Conservation (phyloP, 2,888 invertebrate species). For the Erebia ligea region DNA sequence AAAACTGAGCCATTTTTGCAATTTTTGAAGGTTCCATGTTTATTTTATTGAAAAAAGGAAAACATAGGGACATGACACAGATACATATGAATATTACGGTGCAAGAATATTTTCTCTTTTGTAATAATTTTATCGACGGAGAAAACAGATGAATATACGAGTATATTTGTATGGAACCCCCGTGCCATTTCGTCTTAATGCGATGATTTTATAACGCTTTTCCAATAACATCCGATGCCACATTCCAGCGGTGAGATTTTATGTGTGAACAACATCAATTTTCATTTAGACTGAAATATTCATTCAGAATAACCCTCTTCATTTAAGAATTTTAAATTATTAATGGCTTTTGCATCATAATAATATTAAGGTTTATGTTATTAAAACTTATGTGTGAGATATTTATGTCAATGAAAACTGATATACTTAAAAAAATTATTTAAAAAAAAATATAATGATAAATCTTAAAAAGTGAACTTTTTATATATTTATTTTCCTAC, state of each 20-base stretch:
- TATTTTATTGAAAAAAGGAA: too few relatives aligned
- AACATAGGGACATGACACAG: too few relatives aligned
- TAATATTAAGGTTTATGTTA: not conserved
- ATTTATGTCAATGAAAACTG: not conserved
- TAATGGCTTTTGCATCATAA: not conserved
- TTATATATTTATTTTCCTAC: not conserved
- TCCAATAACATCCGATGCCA: slow-evolving; percentile 14
- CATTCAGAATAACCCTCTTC: slow-evolving; percentile 7
- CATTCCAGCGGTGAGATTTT: slow-evolving; percentile 34
- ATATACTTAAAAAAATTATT: too few relatives aligned
- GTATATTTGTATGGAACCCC: not conserved
- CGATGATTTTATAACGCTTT: not conserved
- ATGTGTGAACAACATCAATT: slow-evolving; percentile 20
- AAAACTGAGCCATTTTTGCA: too few relatives aligned
- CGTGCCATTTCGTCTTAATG: not conserved
- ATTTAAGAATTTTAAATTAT: not conserved
- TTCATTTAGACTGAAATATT: slow-evolving; percentile 16
- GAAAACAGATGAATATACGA: too few relatives aligned
- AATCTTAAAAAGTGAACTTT: not conserved
- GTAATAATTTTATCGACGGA: too few relatives aligned
- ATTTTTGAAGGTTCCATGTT: too few relatives aligned
- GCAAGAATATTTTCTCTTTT: too few relatives aligned
- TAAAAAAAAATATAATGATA: not conserved
- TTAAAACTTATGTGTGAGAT: not conserved
- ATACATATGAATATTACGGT: too few relatives aligned